phyloP scores from a whole-genome alignment of 2,888 invertebrate species.

The Nesidiocoris tenuis region DNA sequence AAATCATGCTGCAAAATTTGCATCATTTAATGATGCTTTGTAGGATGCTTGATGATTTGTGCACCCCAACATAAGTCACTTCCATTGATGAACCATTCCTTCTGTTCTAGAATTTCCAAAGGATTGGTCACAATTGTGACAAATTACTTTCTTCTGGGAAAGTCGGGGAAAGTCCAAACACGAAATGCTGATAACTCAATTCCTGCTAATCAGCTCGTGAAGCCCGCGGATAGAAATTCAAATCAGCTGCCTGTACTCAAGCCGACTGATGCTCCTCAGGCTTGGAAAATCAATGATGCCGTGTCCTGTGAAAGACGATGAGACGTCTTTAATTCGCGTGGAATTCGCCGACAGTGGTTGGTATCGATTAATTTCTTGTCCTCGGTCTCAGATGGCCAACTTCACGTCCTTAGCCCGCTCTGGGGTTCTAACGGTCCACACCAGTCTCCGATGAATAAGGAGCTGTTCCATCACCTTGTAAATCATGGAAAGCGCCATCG shows the following conservation, averaged over 20 bases:
- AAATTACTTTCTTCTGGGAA: not conserved
- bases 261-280: no score
- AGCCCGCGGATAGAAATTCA: slow-evolving; percentile 32
- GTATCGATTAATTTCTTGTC: not conserved
- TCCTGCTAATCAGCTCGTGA: slow-evolving; percentile 23
- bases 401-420: not conserved
- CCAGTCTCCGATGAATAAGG: not conserved
- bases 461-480: slow-evolving; percentile 29
- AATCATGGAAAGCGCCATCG: slow-evolving; percentile 27
- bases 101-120: no score
- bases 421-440: not conserved
- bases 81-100: no score
- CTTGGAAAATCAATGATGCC: no score
- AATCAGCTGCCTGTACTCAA: slow-evolving; percentile 23
- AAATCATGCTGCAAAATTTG: no score
- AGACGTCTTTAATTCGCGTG: not conserved
- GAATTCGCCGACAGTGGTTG: not conserved
- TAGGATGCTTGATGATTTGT: no score
- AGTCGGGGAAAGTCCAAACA: not conserved
- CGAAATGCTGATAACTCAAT: slow-evolving; percentile 17
- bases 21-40: no score
- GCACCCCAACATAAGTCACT: no score
- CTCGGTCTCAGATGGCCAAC: not conserved
- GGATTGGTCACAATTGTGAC: not conserved
- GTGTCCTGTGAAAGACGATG: no score